Evolutionary conservation across 2,797 vertebrate species (phyloP).

Genomic region (Fratercula arctica): DNA sequence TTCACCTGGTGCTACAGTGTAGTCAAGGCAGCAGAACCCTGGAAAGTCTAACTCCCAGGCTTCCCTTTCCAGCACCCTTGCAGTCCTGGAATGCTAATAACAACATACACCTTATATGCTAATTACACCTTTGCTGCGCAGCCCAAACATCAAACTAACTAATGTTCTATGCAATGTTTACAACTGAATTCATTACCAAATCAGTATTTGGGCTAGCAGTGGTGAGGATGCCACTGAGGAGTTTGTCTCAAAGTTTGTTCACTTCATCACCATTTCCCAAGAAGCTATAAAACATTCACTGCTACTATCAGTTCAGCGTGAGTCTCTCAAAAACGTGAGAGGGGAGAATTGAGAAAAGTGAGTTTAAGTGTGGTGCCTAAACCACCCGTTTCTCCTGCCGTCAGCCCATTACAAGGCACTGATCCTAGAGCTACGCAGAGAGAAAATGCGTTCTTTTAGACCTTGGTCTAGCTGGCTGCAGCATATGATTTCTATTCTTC

Average conservation of each 20-base stretch:
- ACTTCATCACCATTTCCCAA: not conserved
- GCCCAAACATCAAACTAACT: not conserved
- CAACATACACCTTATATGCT: not conserved
- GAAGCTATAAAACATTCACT: not conserved
- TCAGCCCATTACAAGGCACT: not conserved
- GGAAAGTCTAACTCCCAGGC: not conserved
- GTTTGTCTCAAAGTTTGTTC: not conserved
- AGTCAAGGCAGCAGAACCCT: not conserved
- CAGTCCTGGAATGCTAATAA: not conserved
- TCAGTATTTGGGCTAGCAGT: not conserved
- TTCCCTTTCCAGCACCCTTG: not conserved
- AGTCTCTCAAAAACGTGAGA: not conserved
- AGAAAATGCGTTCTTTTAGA: not conserved
- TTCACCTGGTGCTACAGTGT: not conserved
- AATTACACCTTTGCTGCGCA: not conserved
- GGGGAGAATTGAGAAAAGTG: not conserved
- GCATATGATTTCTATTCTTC: accelerated
- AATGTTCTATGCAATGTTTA: not conserved
- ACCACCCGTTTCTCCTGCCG: not conserved
- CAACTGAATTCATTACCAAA: not conserved
- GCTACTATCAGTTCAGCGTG: not conserved
- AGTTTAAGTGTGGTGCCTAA: not conserved
- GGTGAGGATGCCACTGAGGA: not conserved
- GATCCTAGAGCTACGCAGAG: not conserved
- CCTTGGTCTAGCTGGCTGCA: not conserved